phyloP scores from a whole-genome alignment of 2,797 vertebrate genomes.

The Parotocinclus haroldoi region DNA sequence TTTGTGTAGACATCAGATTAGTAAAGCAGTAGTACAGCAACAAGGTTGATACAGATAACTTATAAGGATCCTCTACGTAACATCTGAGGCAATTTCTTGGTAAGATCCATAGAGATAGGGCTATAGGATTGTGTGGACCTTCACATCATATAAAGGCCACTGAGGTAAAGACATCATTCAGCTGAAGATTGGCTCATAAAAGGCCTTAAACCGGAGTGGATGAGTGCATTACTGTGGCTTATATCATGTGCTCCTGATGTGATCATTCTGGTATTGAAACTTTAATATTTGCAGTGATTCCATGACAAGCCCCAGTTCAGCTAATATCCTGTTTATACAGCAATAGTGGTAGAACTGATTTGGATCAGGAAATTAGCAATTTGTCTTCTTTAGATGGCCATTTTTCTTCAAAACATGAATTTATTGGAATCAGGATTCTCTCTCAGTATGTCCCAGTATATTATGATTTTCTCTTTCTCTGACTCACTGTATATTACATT shows the following conservation, averaged over 20 bases:
- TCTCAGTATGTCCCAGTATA: not conserved
- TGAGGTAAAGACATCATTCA: slow-evolving; percentile 9
- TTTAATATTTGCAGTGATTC: slow-evolving; percentile 29
- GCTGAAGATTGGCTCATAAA: slow-evolving; percentile 29
- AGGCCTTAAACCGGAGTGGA: slow-evolving; percentile 1
- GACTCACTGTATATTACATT: not conserved
- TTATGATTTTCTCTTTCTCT: not conserved
- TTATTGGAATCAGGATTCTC: slow-evolving; percentile 5
- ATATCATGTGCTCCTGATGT: slow-evolving; percentile 20
- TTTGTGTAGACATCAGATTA: too few species aligned
- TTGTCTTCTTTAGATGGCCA: slow-evolving; percentile 27
- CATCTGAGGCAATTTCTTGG: not conserved
- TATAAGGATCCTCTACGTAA: not conserved
- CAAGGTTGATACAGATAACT: not conserved
- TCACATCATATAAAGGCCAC: slow-evolving; percentile 1
- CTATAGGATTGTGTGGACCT: not conserved
- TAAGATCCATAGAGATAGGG: not conserved
- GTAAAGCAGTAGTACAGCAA: too few species aligned
- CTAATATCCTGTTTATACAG: slow-evolving; percentile 36
- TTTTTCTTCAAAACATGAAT: slow-evolving; percentile 27
- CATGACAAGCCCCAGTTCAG: slow-evolving; percentile 1
- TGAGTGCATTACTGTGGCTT: slow-evolving; percentile 29
- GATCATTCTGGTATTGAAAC: slow-evolving; percentile 32
- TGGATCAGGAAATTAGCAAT: slow-evolving; percentile 18
- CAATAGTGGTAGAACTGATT: slow-evolving; percentile 15